phyloP scores from a whole-genome alignment of 2,797 vertebrate genomes.

The Uromys caudimaculatus region DNA sequence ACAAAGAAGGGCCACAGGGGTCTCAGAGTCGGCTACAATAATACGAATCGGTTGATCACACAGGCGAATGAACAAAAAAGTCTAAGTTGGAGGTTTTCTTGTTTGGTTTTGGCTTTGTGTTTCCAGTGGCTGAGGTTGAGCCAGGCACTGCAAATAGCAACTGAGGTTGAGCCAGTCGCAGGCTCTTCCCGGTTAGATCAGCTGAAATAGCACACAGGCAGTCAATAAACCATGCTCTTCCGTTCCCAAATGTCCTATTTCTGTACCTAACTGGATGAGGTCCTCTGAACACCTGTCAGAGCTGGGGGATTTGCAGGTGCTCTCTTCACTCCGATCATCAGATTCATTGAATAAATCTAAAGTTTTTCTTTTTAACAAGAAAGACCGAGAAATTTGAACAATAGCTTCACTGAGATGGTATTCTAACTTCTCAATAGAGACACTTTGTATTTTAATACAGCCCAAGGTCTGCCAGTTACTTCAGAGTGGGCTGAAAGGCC shows the following conservation, averaged over 20 bases:
- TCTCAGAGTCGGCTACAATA: background rate
- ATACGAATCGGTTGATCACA: background rate
- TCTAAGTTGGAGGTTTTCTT: background rate
- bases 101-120: background rate
- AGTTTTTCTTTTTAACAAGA: slow-evolving; percentile 3
- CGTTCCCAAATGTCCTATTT: background rate
- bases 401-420: background rate
- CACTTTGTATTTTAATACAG: background rate
- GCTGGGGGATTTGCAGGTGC: background rate
- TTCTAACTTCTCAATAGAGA: background rate
- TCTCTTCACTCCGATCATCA: background rate
- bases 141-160: background rate
- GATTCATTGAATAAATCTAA: background rate
- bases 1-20: accelerated
- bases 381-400: background rate
- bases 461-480: background rate
- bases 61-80: background rate
- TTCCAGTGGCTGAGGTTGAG: background rate
- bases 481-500: background rate
- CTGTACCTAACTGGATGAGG: background rate
- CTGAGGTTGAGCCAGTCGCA: background rate
- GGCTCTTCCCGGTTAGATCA: background rate
- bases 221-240: background rate
- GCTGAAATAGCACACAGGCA: background rate
- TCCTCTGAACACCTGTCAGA: background rate